Conservation (phyloP, 1,140 invertebrate species). For the Eueides isabella region DNA sequence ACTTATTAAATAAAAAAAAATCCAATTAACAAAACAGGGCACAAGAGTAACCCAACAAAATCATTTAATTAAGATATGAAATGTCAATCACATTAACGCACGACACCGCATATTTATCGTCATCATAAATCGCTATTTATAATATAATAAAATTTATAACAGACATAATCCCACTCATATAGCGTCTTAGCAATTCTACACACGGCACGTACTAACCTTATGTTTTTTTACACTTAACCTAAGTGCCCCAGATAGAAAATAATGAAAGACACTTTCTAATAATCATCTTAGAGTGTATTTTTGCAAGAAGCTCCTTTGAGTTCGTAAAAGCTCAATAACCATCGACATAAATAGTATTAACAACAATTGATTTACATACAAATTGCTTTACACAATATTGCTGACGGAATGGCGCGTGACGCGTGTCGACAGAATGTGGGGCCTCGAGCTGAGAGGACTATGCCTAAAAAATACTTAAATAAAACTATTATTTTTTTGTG, state of each 20-base stretch:
- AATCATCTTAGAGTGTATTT: not conserved
- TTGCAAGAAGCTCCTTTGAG: not conserved
- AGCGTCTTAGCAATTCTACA: slow-evolving; percentile 69
- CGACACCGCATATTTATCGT: slow-evolving; percentile 54
- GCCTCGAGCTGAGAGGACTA: slow-evolving; percentile 44
- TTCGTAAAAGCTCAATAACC: slow-evolving; percentile 72
- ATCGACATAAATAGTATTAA: slow-evolving; percentile 81
- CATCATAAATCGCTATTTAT: slow-evolving; percentile 72
- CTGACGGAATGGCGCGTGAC: slow-evolving; percentile 77
- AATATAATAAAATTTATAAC: slow-evolving; percentile 74
- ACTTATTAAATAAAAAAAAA: too few relatives aligned
- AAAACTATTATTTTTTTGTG: too few relatives aligned
- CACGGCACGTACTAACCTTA: slow-evolving; percentile 57
- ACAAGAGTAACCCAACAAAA: not conserved
- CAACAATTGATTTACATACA: slow-evolving; percentile 82
- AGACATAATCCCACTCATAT: slow-evolving; percentile 53
- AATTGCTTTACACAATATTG: slow-evolving; percentile 82
- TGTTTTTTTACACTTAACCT: slow-evolving; percentile 53
- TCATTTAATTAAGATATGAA: not conserved
- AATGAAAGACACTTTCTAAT: not conserved
- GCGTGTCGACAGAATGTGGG: slow-evolving; percentile 54
- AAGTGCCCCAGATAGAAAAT: not conserved
- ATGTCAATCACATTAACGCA: slow-evolving; percentile 18
- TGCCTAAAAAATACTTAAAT: not conserved
- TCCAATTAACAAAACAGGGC: not conserved